Evolutionary conservation across 2,113 vertebrate species (phyloP).

Genomic region (Xiphorhynchus elegans): DNA sequence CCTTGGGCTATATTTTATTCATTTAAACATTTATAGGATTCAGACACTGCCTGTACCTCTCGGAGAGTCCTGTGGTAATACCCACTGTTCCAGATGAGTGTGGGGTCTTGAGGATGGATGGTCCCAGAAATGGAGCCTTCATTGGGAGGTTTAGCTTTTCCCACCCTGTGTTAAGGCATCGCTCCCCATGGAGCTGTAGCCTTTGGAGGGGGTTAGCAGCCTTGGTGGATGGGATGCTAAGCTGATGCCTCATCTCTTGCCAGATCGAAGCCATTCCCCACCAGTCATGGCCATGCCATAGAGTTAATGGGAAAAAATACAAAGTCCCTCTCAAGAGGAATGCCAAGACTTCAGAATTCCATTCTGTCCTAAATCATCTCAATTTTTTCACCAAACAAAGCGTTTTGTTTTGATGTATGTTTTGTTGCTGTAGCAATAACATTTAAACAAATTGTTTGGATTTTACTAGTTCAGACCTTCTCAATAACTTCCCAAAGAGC

Average conservation of each 20-base stretch:
- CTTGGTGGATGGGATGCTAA: background rate
- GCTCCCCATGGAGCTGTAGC: background rate
- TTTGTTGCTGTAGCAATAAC: constrained; percentile 22
- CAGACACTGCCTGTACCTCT: background rate
- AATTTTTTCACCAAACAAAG: background rate
- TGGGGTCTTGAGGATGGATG: background rate
- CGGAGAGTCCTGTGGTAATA: background rate
- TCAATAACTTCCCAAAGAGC: background rate
- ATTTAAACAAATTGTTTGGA: background rate
- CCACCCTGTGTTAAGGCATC: accelerated
- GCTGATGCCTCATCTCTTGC: background rate
- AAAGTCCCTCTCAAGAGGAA: background rate
- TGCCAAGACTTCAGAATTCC: background rate
- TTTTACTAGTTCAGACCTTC: background rate
- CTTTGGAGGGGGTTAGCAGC: accelerated
- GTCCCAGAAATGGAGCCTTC: background rate
- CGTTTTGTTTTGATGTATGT: background rate
- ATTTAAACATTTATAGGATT: background rate
- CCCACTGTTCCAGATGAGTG: accelerated
- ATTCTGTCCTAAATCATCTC: background rate
- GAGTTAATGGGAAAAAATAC: background rate
- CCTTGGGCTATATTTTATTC: background rate
- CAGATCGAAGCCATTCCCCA: background rate
- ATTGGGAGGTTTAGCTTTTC: background rate
- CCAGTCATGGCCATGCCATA: background rate